A percentile compares a stretch with the other conserved stretches of the same genome.
Evolutionary conservation across 2,888 invertebrate species (phyloP).

Genomic region (Saturnia japonica): DNA sequence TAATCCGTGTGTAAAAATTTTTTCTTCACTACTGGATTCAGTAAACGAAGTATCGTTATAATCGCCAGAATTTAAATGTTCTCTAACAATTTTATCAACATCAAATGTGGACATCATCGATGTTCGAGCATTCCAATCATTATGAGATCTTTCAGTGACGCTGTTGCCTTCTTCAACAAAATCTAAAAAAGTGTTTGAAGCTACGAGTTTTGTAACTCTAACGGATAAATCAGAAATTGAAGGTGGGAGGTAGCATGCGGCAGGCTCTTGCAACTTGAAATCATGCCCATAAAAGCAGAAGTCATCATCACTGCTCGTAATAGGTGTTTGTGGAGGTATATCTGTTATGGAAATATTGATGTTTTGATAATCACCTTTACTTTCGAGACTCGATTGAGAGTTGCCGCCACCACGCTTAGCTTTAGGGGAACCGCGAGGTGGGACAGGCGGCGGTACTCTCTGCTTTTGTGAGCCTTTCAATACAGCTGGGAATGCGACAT

Average conservation of each 20-base stretch:
- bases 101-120: conserved; percentile 77
- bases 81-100: conserved; percentile 61
- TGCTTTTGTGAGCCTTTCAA: conserved; percentile 88
- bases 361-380: conserved; percentile 76
- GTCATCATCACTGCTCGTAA: conserved; percentile 74
- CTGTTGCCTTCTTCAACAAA: conserved; percentile 68
- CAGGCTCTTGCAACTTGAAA: conserved; percentile 66
- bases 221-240: conserved; percentile 68
- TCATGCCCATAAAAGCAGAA: conserved; percentile 75
- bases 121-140: conserved; percentile 64
- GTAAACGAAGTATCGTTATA: conserved; percentile 71
- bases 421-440: conserved; percentile 91
- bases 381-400: conserved; percentile 66
- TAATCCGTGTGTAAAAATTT: conserved; percentile 56
- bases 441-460: conserved; percentile 93
- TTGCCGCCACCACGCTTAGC: conserved; percentile 78
- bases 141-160: conserved; percentile 61
- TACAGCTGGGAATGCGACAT: conserved; percentile 87
- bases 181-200: conserved; percentile 68
- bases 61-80: conserved; percentile 70
- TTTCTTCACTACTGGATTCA: conserved; percentile 71
- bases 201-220: conserved; percentile 61
- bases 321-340: conserved; percentile 64
- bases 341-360: conserved; percentile 68
- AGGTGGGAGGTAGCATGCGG: conserved; percentile 64